Conservation (phyloP, 2,888 invertebrate species). For the Linnaemya vulpina region DNA sequence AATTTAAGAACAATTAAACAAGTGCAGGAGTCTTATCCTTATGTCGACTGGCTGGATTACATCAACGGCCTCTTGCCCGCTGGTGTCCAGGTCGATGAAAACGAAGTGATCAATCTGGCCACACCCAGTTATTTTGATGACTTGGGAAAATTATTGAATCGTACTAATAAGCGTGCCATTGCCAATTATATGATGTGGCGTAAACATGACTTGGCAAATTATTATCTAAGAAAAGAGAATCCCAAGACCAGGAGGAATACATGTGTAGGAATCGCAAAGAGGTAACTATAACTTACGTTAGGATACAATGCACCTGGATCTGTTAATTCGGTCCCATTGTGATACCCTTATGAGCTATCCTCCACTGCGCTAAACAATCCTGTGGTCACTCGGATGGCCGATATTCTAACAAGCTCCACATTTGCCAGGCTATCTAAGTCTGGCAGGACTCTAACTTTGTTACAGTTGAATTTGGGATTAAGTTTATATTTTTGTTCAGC, state of each 20-base stretch:
- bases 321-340: too few species aligned
- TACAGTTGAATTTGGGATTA: too few species aligned
- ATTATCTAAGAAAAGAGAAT: constrained; percentile 90
- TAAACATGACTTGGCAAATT: constrained; percentile 90
- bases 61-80: constrained; percentile 91
- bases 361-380: too few species aligned
- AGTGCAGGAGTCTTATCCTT: constrained; percentile 89
- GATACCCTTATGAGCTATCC: too few species aligned
- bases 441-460: too few species aligned
- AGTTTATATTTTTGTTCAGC: too few species aligned
- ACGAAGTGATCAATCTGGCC: constrained; percentile 92
- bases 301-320: too few species aligned
- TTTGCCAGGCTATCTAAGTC: too few species aligned
- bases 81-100: constrained; percentile 85
- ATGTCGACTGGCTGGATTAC: constrained; percentile 86
- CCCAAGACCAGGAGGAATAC: constrained; percentile 83
- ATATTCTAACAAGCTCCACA: too few species aligned
- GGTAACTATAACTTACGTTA: too few species aligned
- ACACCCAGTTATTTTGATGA: constrained; percentile 91
- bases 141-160: constrained; percentile 86
- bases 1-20: constrained; percentile 93
- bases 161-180: constrained; percentile 86
- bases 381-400: too few species aligned
- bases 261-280: too few species aligned
- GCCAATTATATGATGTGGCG: constrained; percentile 98